Conservation (phyloP, 1,140 invertebrate genomes). For the Cepaea nemoralis region DNA sequence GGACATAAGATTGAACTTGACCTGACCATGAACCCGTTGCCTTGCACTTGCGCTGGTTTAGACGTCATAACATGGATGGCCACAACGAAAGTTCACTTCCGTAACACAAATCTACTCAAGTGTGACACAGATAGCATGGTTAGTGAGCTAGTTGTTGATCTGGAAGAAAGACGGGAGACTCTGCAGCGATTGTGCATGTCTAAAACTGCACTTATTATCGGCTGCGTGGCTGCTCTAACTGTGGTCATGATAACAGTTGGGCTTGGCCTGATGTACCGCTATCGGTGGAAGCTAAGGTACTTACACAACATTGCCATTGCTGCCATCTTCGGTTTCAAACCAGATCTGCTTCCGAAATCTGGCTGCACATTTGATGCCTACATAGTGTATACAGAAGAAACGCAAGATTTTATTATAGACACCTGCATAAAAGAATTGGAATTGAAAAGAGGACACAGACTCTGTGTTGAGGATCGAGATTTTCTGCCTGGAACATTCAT, state of each 20-base stretch:
- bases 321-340: background rate
- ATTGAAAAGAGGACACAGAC: conserved; percentile 19
- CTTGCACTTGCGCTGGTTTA: conserved; percentile 3
- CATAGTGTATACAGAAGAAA: conserved; percentile 43
- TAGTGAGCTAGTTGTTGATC: background rate
- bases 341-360: background rate
- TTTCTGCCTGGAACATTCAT: conserved; percentile 68
- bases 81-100: background rate
- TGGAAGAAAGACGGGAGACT: background rate
- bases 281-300: conserved; percentile 12
- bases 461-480: conserved; percentile 56
- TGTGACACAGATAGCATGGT: background rate
- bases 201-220: background rate
- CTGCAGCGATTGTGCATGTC: conserved; percentile 5
- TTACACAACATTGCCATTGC: background rate
- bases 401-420: conserved; percentile 39
- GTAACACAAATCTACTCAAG: background rate
- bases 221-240: background rate
- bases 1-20: background rate
- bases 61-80: background rate
- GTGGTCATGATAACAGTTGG: background rate
- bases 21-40: background rate
- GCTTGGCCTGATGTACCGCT: background rate
- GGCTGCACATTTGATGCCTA: conserved; percentile 46
- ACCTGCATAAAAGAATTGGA: conserved; percentile 45